Conservation (phyloP, 2,797 vertebrate species). For the Neosilurus hyrtlii region DNA sequence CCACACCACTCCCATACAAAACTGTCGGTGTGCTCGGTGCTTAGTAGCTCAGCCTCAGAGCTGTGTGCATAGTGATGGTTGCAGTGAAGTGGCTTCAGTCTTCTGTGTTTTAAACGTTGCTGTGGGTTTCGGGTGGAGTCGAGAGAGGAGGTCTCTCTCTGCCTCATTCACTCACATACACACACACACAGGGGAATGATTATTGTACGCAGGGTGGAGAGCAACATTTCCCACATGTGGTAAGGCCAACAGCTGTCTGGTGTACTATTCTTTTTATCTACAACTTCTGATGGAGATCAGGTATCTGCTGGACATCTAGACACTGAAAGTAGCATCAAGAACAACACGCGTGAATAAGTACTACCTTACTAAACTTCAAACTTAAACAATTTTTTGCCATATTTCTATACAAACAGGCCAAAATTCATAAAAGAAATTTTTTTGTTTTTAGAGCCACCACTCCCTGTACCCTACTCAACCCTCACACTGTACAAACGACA, state of each 20-base stretch:
- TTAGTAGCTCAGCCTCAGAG: background rate
- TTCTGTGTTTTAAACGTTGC: background rate
- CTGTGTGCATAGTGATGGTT: background rate
- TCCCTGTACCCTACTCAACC: background rate
- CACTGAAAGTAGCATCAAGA: background rate
- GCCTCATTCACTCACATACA: background rate
- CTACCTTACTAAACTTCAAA: background rate
- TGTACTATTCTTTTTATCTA: constrained; percentile 37
- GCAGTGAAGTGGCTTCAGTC: background rate
- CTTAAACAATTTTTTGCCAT: background rate
- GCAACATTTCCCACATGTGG: constrained; percentile 46
- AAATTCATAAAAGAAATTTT: background rate
- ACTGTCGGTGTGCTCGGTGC: background rate
- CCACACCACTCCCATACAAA: background rate
- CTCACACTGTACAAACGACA: background rate
- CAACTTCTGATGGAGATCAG: background rate
- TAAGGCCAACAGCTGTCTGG: constrained; percentile 29
- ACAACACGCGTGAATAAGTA: background rate
- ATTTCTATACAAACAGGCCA: background rate
- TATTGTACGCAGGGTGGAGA: constrained; percentile 47
- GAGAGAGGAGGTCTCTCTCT: background rate
- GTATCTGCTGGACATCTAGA: background rate
- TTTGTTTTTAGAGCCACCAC: background rate
- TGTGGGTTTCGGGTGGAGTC: constrained; percentile 10
- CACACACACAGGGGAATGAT: background rate